phyloP scores from a whole-genome alignment of 2,797 vertebrate genomes.

The Manis pentadactyla region DNA sequence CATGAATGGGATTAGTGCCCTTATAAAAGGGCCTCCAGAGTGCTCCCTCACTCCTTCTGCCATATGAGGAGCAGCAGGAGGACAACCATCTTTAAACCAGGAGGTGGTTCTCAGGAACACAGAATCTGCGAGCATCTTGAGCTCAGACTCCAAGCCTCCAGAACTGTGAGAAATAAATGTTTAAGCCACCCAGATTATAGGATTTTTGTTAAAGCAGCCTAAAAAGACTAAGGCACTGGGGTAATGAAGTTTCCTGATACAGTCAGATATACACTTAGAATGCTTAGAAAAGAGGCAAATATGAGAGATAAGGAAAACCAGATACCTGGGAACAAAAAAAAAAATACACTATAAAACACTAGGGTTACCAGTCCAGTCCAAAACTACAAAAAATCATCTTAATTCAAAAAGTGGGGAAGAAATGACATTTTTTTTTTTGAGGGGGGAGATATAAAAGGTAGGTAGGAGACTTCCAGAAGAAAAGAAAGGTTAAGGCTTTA shows the following conservation, averaged over 20 bases:
- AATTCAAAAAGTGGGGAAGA: background rate
- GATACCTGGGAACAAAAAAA: background rate
- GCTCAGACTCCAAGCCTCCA: background rate
- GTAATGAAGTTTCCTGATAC: background rate
- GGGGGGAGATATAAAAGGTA: no score
- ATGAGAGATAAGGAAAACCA: background rate
- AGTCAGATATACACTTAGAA: background rate
- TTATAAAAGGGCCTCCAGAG: background rate
- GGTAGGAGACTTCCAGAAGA: background rate
- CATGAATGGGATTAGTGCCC: background rate
- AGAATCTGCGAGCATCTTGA: background rate
- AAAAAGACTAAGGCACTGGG: background rate
- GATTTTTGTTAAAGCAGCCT: background rate
- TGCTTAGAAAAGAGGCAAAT: background rate
- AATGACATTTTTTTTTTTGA: background rate
- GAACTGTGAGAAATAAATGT: background rate
- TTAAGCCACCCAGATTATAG: background rate
- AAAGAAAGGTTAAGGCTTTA: background rate
- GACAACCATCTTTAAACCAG: background rate
- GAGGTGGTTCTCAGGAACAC: background rate
- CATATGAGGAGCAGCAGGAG: background rate
- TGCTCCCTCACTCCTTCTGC: background rate
- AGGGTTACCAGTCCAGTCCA: background rate
- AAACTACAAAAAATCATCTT: background rate
- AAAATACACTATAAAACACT: background rate